Evolutionary conservation across 2,888 invertebrate genomes (phyloP), one percentile per base, ranked within the genome.

Genomic region (Chouioia cunea): DNA sequence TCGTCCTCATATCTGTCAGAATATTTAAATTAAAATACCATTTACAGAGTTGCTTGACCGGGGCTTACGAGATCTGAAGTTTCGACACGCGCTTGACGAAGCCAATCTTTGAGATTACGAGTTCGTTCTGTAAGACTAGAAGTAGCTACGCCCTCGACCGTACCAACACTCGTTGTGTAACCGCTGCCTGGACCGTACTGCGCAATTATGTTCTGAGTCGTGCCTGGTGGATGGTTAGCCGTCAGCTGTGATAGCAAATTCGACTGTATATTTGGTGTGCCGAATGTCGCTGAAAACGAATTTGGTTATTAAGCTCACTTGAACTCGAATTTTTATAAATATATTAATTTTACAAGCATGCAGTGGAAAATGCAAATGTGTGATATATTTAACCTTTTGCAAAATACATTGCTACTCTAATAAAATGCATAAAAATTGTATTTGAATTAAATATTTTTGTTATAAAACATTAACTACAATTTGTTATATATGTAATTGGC

Each of bases 41-140:
- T 76, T 82, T 79, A 85, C 54, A 85, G 82, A 15, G 84, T 85
- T 20, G 84, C 82, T 73, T 84, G 83, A n/a, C 82, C 84, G 12
- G 84, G 82, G 74, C 80, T 82, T 57, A 84, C 79, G 64, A 83
- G 75, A 60, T 84, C 84, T 1, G 82, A 80, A 44, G 76, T 82
- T 73, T 85, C 85, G 65, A 82, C 79, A 57, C 86, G 80, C 47
- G 86, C 84, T 81, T 91, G 91, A 16, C 90, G 87, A 70, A 92
- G 81, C 92, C 91, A 92, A 78, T 91, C 91, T 73, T 91, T 87
- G 71, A 91, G 84, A 77, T 91, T 91, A 66, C 90, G 86, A 1
- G 91, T 91, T 46, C 91, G 86, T 78, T 91, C 91, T 58, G 90
- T 90, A 65, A 91, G 81, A 65, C 89, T 90, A 8, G 90, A 89